Percentiles rank a stretch among this genome's conserved stretches.
Conservation (phyloP, 1,140 invertebrate species). For the Coptotermes formosanus region DNA sequence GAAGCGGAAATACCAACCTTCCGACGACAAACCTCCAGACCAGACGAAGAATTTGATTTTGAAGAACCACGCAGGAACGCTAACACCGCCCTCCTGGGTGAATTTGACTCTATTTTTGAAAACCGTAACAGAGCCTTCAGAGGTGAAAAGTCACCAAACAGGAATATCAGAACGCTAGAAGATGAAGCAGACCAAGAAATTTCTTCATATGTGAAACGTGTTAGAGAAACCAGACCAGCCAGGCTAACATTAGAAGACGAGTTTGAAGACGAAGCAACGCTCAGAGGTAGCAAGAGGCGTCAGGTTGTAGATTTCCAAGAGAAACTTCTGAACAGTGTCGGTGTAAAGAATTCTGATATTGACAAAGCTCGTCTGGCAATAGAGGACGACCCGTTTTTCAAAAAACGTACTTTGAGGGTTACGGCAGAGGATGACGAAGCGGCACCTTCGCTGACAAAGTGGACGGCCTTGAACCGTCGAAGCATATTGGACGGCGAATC, state of each 20-base stretch:
- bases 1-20: neutral
- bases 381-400: conserved; percentile 21
- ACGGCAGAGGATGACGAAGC: conserved; percentile 30
- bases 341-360: conserved; percentile 31
- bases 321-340: conserved; percentile 31
- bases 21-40: neutral
- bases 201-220: conserved; percentile 19
- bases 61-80: conserved; percentile 31
- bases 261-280: neutral
- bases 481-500: conserved; percentile 35
- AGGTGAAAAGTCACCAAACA: neutral
- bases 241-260: conserved; percentile 19
- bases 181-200: conserved; percentile 31
- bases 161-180: neutral
- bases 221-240: conserved; percentile 18
- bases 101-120: conserved; percentile 49
- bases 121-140: conserved; percentile 44
- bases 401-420: conserved; percentile 31
- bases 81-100: conserved; percentile 41
- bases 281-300: neutral
- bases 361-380: conserved; percentile 12
- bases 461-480: conserved; percentile 48
- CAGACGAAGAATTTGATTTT: neutral
- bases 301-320: conserved; percentile 3
- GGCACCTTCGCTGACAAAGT: conserved; percentile 49